Conservation (phyloP, 1,140 invertebrate species). For the Samia ricini region DNA sequence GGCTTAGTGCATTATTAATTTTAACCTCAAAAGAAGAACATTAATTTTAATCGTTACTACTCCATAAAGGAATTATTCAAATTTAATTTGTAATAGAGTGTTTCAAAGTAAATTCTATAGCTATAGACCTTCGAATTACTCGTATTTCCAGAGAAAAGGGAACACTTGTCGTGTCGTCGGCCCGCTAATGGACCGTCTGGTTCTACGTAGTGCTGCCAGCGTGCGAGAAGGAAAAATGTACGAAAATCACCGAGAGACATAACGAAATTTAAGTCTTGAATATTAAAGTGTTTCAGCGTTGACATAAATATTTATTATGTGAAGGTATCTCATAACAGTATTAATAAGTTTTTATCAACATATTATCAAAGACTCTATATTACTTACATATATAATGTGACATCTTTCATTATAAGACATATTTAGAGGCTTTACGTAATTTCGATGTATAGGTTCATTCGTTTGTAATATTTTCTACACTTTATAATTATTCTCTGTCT, state of each 20-base stretch:
- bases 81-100: not conserved
- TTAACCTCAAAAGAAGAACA: too few relatives aligned
- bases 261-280: not conserved
- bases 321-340: not conserved
- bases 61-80: too few relatives aligned
- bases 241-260: not conserved
- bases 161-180: conserved; percentile 20
- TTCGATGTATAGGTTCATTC: too few relatives aligned
- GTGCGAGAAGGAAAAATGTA: not conserved
- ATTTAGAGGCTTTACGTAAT: too few relatives aligned
- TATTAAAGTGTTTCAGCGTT: not conserved
- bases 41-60: too few relatives aligned
- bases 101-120: not conserved
- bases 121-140: not conserved
- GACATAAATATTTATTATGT: not conserved
- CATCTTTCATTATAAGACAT: too few relatives aligned
- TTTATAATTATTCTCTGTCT: too few relatives aligned
- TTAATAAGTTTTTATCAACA: not conserved
- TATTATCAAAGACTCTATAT: too few relatives aligned
- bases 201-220: not conserved
- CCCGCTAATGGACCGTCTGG: conserved; percentile 21
- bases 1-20: too few relatives aligned
- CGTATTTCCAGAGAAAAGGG: not conserved
- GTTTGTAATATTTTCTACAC: too few relatives aligned
- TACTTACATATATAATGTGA: too few relatives aligned